A percentile compares a stretch with the other conserved stretches of the same genome.
Conservation (phyloP, 1,140 invertebrate genomes). For the Calycopis cecrops region DNA sequence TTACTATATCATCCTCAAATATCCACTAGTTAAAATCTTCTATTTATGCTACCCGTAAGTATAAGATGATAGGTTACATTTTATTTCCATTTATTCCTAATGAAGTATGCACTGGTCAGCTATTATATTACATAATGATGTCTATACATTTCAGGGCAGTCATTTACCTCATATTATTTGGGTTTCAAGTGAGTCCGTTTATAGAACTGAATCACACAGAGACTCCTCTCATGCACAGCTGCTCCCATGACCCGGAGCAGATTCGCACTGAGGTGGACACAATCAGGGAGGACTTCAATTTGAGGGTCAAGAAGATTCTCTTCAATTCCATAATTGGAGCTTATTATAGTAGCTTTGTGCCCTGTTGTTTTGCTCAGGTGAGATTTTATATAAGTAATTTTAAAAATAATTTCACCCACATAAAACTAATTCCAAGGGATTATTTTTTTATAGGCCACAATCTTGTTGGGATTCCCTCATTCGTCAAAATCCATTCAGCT, state of each 20-base stretch:
- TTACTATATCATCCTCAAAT: slow-evolving; percentile 82
- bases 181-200: slow-evolving; percentile 82
- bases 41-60: slow-evolving; percentile 92
- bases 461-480: no score
- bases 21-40: slow-evolving; percentile 84
- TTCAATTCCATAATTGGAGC: slow-evolving; percentile 93
- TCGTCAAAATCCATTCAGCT: no score
- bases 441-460: no score
- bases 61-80: neutral
- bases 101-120: no score
- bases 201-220: slow-evolving; percentile 77
- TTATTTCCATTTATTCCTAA: no score
- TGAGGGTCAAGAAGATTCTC: slow-evolving; percentile 90
- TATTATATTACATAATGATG: no score
- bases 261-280: slow-evolving; percentile 91
- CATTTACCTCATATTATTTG: slow-evolving; percentile 92
- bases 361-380: slow-evolving; percentile 91
- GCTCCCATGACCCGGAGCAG: slow-evolving; percentile 80
- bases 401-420: no score
- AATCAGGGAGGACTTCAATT: slow-evolving; percentile 91
- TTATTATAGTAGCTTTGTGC: slow-evolving; percentile 94
- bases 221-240: slow-evolving; percentile 79
- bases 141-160: slow-evolving; percentile 77
- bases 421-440: slow-evolving; percentile 3
- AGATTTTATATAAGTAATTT: slow-evolving; percentile 13